phyloP scores from a whole-genome alignment of 2,113 vertebrate species.

The Anhinga rufa region DNA sequence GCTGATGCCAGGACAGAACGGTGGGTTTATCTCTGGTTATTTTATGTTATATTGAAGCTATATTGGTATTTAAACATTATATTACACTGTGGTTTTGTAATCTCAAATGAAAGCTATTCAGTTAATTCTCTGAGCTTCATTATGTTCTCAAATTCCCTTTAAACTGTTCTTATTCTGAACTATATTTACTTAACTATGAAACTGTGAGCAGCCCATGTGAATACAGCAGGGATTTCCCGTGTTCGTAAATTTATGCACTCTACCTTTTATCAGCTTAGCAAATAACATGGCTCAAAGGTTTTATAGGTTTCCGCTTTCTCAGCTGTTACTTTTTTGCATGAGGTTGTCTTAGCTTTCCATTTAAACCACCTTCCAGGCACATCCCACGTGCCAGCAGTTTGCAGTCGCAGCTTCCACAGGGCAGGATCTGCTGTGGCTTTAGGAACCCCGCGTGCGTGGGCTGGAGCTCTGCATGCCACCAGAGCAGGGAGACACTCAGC shows the following conservation, averaged over 20 bases:
- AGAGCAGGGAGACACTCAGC: background rate
- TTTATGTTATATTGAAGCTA: background rate
- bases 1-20: background rate
- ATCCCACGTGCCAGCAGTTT: background rate
- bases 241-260: background rate
- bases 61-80: slow-evolving; percentile 21
- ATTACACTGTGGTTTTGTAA: slow-evolving; percentile 20
- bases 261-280: slow-evolving; percentile 46
- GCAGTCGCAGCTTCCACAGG: background rate
- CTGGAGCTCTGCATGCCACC: background rate
- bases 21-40: slow-evolving; percentile 21
- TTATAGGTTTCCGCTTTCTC: slow-evolving; percentile 30
- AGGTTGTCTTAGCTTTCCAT: background rate
- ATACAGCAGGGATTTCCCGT: slow-evolving; percentile 35
- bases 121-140: slow-evolving; percentile 33
- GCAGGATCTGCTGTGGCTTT: background rate
- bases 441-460: background rate
- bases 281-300: slow-evolving; percentile 48
- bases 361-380: background rate
- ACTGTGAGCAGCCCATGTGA: background rate
- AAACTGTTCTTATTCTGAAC: slow-evolving; percentile 26
- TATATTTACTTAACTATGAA: slow-evolving; percentile 44
- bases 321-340: background rate
- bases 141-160: slow-evolving; percentile 39
- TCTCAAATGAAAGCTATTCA: slow-evolving; percentile 18